Percentiles rank a stretch among this genome's conserved stretches.
Conservation (phyloP, 2,888 invertebrate species). For the Spisula solida region DNA sequence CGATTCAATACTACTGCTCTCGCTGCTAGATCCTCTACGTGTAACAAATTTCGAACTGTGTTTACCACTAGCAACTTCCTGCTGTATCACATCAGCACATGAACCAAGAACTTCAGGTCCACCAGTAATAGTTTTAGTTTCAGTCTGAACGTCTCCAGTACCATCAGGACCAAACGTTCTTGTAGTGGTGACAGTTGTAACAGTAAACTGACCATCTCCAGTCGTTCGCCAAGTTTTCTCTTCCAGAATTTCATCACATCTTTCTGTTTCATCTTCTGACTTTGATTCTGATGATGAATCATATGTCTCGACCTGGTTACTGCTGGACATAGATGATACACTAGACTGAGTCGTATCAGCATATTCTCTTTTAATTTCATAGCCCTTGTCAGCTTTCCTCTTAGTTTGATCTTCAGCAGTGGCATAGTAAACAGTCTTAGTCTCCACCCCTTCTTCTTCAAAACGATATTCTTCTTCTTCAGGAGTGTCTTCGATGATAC, state of each 20-base stretch:
- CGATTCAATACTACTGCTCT: background rate
- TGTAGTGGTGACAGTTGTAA: constrained; percentile 73
- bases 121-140: constrained; percentile 67
- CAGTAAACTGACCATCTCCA: constrained; percentile 74
- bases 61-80: constrained; percentile 63
- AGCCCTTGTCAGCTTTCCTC: constrained; percentile 63
- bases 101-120: constrained; percentile 68
- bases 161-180: constrained; percentile 61
- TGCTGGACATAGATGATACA: constrained; percentile 9
- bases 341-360: constrained; percentile 16
- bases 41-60: constrained; percentile 49
- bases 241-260: constrained; percentile 72
- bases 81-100: constrained; percentile 61
- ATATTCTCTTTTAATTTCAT: constrained; percentile 69
- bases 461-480: constrained; percentile 72
- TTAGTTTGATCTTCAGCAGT: constrained; percentile 57
- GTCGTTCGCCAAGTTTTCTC: constrained; percentile 72
- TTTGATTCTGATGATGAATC: constrained; percentile 29
- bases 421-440: constrained; percentile 66
- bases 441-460: constrained; percentile 71
- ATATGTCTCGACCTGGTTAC: background rate
- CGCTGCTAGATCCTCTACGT: constrained; percentile 34
- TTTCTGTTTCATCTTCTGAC: constrained; percentile 47
- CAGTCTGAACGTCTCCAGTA: constrained; percentile 53
- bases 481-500: constrained; percentile 71